Percentiles rank a stretch among this genome's conserved stretches.
phyloP scores from a whole-genome alignment of 2,888 invertebrate genomes.

The Tanytarsus gracilentus region DNA sequence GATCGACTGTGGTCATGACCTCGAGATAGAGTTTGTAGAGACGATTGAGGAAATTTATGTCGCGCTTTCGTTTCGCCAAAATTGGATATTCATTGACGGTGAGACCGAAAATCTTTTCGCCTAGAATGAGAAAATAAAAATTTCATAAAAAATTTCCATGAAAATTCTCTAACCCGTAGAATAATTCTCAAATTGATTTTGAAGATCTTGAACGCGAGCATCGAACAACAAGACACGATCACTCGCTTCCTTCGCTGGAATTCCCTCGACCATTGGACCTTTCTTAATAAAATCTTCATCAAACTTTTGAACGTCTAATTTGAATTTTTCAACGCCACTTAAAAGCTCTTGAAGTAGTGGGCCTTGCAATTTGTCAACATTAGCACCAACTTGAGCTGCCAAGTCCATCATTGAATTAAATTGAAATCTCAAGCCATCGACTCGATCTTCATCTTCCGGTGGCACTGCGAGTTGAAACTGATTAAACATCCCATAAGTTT shows the following conservation, averaged over 20 bases:
- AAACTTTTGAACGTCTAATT: slow-evolving; percentile 56
- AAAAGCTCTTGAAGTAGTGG: slow-evolving; percentile 63
- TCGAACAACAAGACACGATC: slow-evolving; percentile 68
- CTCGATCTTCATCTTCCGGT: slow-evolving; percentile 69
- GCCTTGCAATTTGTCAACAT: slow-evolving; percentile 64
- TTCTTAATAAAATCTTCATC: slow-evolving; percentile 62
- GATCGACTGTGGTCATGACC: slow-evolving; percentile 77
- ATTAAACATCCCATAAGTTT: slow-evolving; percentile 64
- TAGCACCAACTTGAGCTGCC: slow-evolving; percentile 61
- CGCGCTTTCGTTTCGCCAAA: slow-evolving; percentile 67
- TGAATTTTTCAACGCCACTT: slow-evolving; percentile 58
- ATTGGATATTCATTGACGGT: slow-evolving; percentile 75
- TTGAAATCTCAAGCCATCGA: slow-evolving; percentile 66
- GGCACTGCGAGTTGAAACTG: slow-evolving; percentile 59
- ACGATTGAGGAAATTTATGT: slow-evolving; percentile 74
- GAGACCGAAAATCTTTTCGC: slow-evolving; percentile 77
- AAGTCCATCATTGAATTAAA: slow-evolving; percentile 66
- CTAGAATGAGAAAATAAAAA: no score
- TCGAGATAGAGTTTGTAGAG: slow-evolving; percentile 67
- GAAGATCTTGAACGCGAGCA: slow-evolving; percentile 72
- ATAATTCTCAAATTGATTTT: slow-evolving; percentile 70
- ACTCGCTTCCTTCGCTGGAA: slow-evolving; percentile 77
- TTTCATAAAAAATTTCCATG: no score
- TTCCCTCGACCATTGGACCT: slow-evolving; percentile 79
- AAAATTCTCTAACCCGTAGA: no score